Conservation (phyloP, 2,113 vertebrate genomes). For the Tetraodon nigroviridis region DNA sequence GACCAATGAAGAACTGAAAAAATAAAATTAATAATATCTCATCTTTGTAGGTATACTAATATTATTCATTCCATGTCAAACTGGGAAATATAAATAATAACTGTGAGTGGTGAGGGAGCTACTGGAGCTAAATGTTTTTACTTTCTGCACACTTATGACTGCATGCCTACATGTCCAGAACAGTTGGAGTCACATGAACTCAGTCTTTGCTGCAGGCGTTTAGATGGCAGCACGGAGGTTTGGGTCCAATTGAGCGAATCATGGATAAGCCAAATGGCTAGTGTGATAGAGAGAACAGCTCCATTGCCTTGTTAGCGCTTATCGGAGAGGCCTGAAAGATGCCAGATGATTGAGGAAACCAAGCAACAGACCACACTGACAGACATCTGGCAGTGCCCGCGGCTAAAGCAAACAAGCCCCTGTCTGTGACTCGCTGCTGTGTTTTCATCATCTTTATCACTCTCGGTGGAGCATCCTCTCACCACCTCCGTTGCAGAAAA, state of each 20-base stretch:
- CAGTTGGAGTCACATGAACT: conserved; percentile 33
- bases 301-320: conserved; percentile 51
- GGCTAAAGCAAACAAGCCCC: conserved; percentile 50
- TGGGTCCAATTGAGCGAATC: conserved; percentile 58
- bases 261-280: conserved; percentile 67
- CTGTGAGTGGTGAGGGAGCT: conserved; percentile 5
- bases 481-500: conserved; percentile 16
- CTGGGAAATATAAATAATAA: conserved; percentile 33
- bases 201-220: conserved; percentile 52
- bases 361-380: conserved; percentile 54
- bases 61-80: conserved; percentile 31
- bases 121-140: conserved; percentile 41
- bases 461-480: conserved; percentile 22
- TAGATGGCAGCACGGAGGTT: conserved; percentile 52
- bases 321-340: conserved; percentile 56
- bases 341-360: conserved; percentile 59
- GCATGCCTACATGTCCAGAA: conserved; percentile 9
- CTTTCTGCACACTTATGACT: conserved; percentile 10
- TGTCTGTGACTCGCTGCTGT: conserved; percentile 37
- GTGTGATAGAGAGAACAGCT: conserved; percentile 58
- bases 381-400: conserved; percentile 59
- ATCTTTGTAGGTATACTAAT: conserved; percentile 18
- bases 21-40: no score
- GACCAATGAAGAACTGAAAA: no score
- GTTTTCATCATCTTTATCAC: conserved; percentile 39